These are phyloP conservation scores for Amblyopsis hoosieri DNA, from an alignment of 2,797 vertebrate genomes.

Conservation along the genomic window DNA sequence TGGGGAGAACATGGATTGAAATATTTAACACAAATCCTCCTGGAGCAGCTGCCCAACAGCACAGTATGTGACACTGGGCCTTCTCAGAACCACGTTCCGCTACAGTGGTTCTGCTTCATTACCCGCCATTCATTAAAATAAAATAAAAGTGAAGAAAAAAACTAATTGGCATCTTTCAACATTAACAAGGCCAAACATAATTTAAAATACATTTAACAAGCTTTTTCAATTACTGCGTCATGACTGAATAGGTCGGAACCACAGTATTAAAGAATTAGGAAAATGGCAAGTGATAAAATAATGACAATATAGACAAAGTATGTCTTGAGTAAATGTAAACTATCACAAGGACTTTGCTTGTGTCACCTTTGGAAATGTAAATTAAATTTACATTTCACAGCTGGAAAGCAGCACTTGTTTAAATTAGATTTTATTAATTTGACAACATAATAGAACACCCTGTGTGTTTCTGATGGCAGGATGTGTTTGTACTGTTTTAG, in stretches of 20 bases:
- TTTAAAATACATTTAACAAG: slow-evolving; percentile 34
- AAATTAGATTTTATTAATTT: slow-evolving; percentile 22
- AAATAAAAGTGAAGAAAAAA: neutral
- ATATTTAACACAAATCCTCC: slow-evolving; percentile 52
- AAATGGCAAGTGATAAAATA: neutral
- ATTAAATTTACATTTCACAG: slow-evolving; percentile 14
- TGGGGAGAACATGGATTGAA: slow-evolving; percentile 54
- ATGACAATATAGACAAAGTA: neutral
- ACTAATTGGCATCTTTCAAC: slow-evolving; percentile 39
- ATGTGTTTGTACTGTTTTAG: slow-evolving; percentile 25
- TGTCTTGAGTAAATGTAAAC: neutral
- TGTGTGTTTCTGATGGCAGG: slow-evolving; percentile 24
- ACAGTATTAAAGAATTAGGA: neutral
- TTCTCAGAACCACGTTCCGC: slow-evolving; percentile 32
- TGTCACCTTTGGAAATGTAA: neutral
- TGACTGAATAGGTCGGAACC: slow-evolving; percentile 8
- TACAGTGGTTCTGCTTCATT: slow-evolving; percentile 1
- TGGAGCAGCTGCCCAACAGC: slow-evolving; percentile 31
- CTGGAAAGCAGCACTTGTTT: slow-evolving; percentile 19
- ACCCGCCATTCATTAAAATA: neutral
- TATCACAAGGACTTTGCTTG: neutral
- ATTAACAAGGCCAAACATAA: slow-evolving; percentile 32
- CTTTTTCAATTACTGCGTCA: slow-evolving; percentile 29
- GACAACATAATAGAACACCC: neutral
- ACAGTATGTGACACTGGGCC: slow-evolving; percentile 19